These are phyloP conservation scores for Philhelius pedissequus DNA, from an alignment of 2,888 invertebrate species.

Conservation along the genomic window DNA sequence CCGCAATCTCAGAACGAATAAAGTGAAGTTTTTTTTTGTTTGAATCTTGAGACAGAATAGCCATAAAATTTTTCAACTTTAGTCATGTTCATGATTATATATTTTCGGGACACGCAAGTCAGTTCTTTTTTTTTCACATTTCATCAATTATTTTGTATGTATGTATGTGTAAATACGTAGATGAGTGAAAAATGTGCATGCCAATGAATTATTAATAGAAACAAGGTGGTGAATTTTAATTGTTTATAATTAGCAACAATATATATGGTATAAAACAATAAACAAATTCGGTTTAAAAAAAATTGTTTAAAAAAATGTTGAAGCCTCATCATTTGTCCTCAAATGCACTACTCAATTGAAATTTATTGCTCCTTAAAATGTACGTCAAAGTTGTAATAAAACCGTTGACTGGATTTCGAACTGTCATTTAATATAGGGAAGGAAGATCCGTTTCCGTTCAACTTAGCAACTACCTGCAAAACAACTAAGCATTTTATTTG, in stretches of 20 bases:
- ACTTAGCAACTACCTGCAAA: too few species aligned
- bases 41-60: neutral
- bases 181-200: neutral
- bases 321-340: too few species aligned
- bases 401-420: too few species aligned
- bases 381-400: too few species aligned
- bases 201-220: constrained; percentile 4
- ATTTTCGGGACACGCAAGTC: constrained; percentile 23
- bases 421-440: too few species aligned
- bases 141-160: too few species aligned
- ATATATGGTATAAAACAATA: neutral
- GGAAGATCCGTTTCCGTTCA: too few species aligned
- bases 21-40: neutral
- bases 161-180: neutral
- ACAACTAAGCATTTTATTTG: too few species aligned
- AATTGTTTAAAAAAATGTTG: neutral
- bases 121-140: neutral
- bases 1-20: neutral
- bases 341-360: too few species aligned
- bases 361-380: too few species aligned
- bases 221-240: neutral
- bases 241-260: neutral
- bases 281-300: neutral
- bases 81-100: neutral
- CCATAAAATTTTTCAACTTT: neutral